Percentiles rank a stretch among this genome's conserved stretches.
phyloP scores from a whole-genome alignment of 2,888 invertebrate species.

The Aethes cnicana region DNA sequence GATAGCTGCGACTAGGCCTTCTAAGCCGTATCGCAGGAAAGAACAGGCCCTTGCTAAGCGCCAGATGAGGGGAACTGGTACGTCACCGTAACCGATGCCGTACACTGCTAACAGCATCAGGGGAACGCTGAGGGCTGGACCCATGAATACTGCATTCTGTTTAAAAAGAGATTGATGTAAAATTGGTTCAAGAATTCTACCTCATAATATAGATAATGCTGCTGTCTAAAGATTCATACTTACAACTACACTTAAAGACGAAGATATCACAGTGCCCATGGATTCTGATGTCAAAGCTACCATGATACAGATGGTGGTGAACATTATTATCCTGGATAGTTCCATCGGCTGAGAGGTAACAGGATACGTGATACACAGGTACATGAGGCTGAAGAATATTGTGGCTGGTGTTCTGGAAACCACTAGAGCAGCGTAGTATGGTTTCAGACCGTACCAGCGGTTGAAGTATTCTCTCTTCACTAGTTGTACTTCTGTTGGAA shows the following conservation, averaged over 20 bases:
- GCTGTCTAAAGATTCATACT: too few species aligned
- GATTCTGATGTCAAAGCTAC: slow-evolving; percentile 90
- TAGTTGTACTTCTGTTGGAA: slow-evolving; percentile 89
- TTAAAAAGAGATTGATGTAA: slow-evolving; percentile 37
- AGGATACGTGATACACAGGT: slow-evolving; percentile 87
- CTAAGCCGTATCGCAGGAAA: slow-evolving; percentile 90
- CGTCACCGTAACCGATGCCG: slow-evolving; percentile 91
- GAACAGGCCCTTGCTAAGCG: slow-evolving; percentile 91
- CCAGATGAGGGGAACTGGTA: slow-evolving; percentile 87
- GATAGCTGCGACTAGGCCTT: slow-evolving; percentile 90
- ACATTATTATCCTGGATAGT: slow-evolving; percentile 84
- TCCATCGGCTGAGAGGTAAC: slow-evolving; percentile 91
- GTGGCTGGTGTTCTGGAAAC: slow-evolving; percentile 88
- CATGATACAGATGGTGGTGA: slow-evolving; percentile 86
- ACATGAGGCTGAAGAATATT: slow-evolving; percentile 85
- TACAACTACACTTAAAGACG: slow-evolving; percentile 89
- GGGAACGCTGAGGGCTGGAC: slow-evolving; percentile 93
- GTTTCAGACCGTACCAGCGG: slow-evolving; percentile 90
- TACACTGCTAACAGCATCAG: slow-evolving; percentile 93
- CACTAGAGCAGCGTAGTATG: slow-evolving; percentile 89
- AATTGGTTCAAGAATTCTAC: too few species aligned
- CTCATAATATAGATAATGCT: too few species aligned
- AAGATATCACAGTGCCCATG: slow-evolving; percentile 88
- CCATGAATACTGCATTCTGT: slow-evolving; percentile 94
- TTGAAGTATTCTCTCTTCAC: slow-evolving; percentile 92